These are phyloP conservation scores for Ianthella basta DNA, from an alignment of 37 sponge, comb jelly and placozoan species.

Conservation along the genomic window DNA sequence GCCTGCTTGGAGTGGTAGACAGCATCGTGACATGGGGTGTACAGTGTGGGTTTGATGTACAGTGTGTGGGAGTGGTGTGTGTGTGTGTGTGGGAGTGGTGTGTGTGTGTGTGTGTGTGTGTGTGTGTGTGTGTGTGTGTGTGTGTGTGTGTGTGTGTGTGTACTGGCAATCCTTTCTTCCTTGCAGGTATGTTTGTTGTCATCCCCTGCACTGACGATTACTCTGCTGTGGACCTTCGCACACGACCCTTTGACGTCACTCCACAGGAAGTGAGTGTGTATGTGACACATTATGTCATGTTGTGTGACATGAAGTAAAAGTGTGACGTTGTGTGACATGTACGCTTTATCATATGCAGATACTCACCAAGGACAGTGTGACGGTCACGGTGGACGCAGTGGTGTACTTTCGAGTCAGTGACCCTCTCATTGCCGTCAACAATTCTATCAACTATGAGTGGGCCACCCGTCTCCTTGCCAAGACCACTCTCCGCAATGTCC, in stretches of 20 bases:
- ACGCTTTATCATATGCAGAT: constrained; percentile 57
- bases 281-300: neutral
- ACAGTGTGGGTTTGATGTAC: too few relatives aligned
- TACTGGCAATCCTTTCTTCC: neutral
- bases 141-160: neutral
- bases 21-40: too few relatives aligned
- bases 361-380: constrained; percentile 92
- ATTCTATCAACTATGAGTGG: constrained; percentile 61
- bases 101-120: constrained; percentile 19
- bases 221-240: constrained; percentile 74
- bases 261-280: constrained; percentile 80
- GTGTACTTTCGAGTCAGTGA: constrained; percentile 84
- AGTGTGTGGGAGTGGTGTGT: neutral
- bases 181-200: constrained; percentile 79
- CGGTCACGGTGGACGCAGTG: constrained; percentile 94
- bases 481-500: constrained; percentile 92
- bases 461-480: constrained; percentile 93
- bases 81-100: neutral
- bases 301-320: too few relatives aligned
- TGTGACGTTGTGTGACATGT: neutral
- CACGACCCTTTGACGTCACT: constrained; percentile 89
- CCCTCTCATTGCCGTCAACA: constrained; percentile 80
- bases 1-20: too few relatives aligned
- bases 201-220: constrained; percentile 88
- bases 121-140: neutral